These are phyloP conservation scores for Globia sparganii DNA, from an alignment of 2,888 invertebrate species.

Conservation along the genomic window DNA sequence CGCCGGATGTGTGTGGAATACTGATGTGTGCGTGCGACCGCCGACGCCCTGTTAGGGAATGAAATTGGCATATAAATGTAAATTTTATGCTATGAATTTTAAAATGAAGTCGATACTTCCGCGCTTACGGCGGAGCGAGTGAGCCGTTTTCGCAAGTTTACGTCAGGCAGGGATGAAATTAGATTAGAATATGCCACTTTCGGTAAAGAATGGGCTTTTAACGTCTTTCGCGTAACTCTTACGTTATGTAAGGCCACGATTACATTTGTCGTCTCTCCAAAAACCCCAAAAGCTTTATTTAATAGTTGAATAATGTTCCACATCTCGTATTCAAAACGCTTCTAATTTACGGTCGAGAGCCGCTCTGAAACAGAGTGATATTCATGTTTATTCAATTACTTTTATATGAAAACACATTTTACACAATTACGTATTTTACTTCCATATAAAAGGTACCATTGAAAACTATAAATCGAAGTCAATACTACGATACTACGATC, in stretches of 20 bases:
- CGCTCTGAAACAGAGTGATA: background rate
- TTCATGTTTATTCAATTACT: constrained; percentile 40
- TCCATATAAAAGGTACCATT: constrained; percentile 27
- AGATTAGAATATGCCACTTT: constrained; percentile 86
- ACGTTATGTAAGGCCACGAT: constrained; percentile 50
- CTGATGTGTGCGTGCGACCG: constrained; percentile 89
- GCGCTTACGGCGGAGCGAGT: constrained; percentile 80
- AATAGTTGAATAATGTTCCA: constrained; percentile 46
- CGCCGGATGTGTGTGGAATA: constrained; percentile 86
- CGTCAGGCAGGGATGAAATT: constrained; percentile 86
- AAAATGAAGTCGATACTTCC: constrained; percentile 90
- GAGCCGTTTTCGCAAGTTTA: constrained; percentile 84
- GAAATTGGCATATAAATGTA: constrained; percentile 91
- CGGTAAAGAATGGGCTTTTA: constrained; percentile 84
- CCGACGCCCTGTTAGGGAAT: constrained; percentile 89
- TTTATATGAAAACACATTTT: constrained; percentile 9
- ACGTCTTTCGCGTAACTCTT: constrained; percentile 68
- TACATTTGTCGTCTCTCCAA: constrained; percentile 44
- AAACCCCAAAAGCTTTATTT: constrained; percentile 46
- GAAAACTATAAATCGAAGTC: constrained; percentile 59
- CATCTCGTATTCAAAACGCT: constrained; percentile 11
- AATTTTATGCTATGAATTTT: constrained; percentile 91
- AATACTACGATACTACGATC: constrained; percentile 66
- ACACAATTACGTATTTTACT: constrained; percentile 39
- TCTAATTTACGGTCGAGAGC: background rate